Evolutionary conservation across 2,888 invertebrate species (phyloP).

Genomic region (Unio pictorum): DNA sequence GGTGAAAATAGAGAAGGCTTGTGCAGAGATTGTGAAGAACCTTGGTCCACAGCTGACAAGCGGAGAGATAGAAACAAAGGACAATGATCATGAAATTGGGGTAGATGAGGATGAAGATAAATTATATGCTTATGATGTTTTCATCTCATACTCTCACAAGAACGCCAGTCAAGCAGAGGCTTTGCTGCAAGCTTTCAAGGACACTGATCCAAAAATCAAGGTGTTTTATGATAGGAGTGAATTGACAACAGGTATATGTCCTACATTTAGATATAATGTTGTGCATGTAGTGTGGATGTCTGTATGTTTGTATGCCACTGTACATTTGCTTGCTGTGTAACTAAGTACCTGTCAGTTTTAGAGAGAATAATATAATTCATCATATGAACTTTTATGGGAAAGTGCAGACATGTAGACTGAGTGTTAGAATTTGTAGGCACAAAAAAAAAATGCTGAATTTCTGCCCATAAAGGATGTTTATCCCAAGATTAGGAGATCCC

Average conservation of each 20-base stretch:
- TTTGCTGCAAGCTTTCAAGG: slow-evolving; percentile 43
- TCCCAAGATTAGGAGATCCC: too few species aligned
- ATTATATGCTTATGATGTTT: slow-evolving; percentile 59
- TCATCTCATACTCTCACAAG: slow-evolving; percentile 67
- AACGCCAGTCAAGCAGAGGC: slow-evolving; percentile 47
- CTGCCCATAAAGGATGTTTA: too few species aligned
- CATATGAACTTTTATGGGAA: too few species aligned
- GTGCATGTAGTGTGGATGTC: too few species aligned
- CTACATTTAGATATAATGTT: background rate
- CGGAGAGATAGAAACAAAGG: background rate
- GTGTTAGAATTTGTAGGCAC: too few species aligned
- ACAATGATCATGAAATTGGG: background rate
- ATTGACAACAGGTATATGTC: slow-evolving; percentile 59
- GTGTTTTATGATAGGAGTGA: slow-evolving; percentile 67
- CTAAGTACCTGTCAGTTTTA: too few species aligned
- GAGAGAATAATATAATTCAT: too few species aligned
- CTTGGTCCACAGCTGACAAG: slow-evolving; percentile 3
- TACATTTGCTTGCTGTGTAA: too few species aligned
- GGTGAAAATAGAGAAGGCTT: slow-evolving; percentile 33
- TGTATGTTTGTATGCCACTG: too few species aligned
- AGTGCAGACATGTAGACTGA: too few species aligned
- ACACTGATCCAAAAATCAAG: slow-evolving; percentile 44
- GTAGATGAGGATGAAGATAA: slow-evolving; percentile 3
- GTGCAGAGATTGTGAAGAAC: slow-evolving; percentile 24
- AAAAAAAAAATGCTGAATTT: too few species aligned